These are phyloP conservation scores for Tetragnatha versicolor DNA, from an alignment of 1,140 invertebrate genomes.

Conservation along the genomic window DNA sequence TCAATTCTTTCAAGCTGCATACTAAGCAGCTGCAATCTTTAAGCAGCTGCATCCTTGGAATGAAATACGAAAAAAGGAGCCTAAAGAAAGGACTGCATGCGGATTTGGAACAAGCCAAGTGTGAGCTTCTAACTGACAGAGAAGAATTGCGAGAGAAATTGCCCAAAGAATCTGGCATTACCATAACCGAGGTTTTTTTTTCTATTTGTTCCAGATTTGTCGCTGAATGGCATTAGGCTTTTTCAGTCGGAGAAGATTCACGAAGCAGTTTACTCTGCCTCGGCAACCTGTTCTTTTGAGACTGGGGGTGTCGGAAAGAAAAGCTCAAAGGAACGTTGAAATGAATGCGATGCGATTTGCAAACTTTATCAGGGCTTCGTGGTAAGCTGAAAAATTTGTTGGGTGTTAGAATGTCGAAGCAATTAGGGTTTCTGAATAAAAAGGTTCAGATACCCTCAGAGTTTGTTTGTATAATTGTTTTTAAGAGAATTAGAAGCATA, in stretches of 20 bases:
- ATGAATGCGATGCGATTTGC: too few species aligned
- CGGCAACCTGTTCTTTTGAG: neutral
- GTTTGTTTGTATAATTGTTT: too few species aligned
- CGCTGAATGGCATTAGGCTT: constrained; percentile 23
- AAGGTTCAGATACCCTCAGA: too few species aligned
- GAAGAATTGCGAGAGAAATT: constrained; percentile 42
- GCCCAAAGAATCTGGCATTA: constrained; percentile 31
- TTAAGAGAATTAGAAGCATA: too few species aligned
- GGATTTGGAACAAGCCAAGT: constrained; percentile 27
- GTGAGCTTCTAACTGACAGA: constrained; percentile 28
- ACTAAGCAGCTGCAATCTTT: constrained; percentile 12
- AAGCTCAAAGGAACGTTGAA: neutral
- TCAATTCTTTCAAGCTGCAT: constrained; percentile 13
- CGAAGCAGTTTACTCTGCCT: neutral
- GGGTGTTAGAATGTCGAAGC: too few species aligned
- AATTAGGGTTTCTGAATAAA: too few species aligned
- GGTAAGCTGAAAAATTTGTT: too few species aligned
- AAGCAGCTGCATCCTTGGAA: neutral
- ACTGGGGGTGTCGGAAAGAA: neutral
- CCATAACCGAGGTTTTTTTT: constrained; percentile 21
- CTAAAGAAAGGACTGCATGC: neutral
- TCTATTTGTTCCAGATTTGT: constrained; percentile 15
- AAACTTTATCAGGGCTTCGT: too few species aligned
- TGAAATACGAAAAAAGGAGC: neutral
- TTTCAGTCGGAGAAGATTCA: constrained; percentile 5